A percentile compares a stretch with the other conserved stretches of the same genome.
These are phyloP conservation scores for Caracal caracal DNA, from an alignment of 2,113 vertebrate species.

Conservation along the genomic window DNA sequence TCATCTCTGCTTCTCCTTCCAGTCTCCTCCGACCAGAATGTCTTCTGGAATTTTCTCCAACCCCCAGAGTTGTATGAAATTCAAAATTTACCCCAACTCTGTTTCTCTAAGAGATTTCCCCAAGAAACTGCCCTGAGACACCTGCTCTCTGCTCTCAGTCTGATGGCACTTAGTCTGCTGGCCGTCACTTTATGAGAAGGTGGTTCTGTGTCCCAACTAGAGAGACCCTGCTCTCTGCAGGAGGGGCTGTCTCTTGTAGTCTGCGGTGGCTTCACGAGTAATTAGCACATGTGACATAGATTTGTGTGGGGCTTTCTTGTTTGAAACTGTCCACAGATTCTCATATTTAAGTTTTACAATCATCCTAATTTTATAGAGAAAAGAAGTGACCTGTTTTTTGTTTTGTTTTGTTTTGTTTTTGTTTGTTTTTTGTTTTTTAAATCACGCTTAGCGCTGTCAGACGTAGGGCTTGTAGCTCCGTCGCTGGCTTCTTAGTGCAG, in stretches of 20 bases:
- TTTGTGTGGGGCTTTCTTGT: background rate
- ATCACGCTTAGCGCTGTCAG: background rate
- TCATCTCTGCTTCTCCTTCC: too few relatives aligned
- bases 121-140: background rate
- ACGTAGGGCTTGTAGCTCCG: background rate
- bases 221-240: background rate
- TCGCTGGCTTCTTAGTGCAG: background rate
- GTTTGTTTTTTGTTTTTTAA: background rate
- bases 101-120: background rate
- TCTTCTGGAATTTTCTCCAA: background rate
- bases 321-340: background rate
- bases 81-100: background rate
- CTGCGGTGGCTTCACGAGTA: background rate
- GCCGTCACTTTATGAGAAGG: background rate
- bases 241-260: background rate
- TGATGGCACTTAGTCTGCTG: background rate
- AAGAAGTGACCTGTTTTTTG: background rate
- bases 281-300: background rate
- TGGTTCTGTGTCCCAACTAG: background rate
- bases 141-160: background rate
- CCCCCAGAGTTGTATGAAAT: background rate
- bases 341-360: constrained; percentile 21
- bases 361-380: background rate
- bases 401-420: too few relatives aligned
- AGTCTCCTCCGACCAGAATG: background rate